A percentile compares a stretch with the other conserved stretches of the same genome.
Evolutionary conservation across 2,113 vertebrate genomes (phyloP).

Genomic region (Lepus americanus): DNA sequence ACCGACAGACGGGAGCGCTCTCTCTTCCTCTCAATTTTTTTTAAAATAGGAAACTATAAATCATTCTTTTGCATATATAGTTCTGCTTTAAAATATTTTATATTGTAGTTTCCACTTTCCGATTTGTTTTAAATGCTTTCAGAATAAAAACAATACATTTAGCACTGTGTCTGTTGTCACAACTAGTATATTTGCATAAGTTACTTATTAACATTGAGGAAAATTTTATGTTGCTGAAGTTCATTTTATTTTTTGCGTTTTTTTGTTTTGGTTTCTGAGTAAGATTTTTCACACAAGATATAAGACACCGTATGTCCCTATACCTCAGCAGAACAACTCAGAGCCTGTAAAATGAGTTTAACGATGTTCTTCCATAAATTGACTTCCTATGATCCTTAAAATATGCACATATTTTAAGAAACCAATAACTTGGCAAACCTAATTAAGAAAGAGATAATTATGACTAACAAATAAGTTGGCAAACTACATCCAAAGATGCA

Average conservation of each 20-base stretch:
- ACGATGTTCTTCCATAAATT: constrained; percentile 77
- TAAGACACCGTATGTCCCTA: constrained; percentile 84
- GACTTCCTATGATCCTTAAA: constrained; percentile 76
- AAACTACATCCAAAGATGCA: constrained; percentile 66
- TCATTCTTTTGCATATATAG: constrained; percentile 20
- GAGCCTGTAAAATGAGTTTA: constrained; percentile 80
- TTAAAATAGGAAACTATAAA: background rate
- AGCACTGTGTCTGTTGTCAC: background rate
- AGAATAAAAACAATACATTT: constrained; percentile 12
- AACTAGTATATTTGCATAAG: background rate
- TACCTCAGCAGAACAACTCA: constrained; percentile 78
- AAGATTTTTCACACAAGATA: constrained; percentile 84
- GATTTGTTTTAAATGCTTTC: constrained; percentile 47
- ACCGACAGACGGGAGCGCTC: too few species aligned
- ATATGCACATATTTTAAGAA: constrained; percentile 81
- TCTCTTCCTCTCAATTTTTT: too few species aligned
- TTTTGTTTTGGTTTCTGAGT: constrained; percentile 79
- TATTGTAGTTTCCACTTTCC: constrained; percentile 39
- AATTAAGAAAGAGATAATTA: constrained; percentile 81
- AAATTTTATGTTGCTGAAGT: constrained; percentile 69
- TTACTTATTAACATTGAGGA: constrained; percentile 61
- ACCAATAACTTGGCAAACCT: constrained; percentile 78
- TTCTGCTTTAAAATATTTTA: constrained; percentile 37
- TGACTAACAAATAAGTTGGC: constrained; percentile 73
- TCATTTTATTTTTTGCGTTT: constrained; percentile 69